Evolutionary conservation across 2,113 vertebrate species (phyloP).

Genomic region (Crotophaga sulcirostris): DNA sequence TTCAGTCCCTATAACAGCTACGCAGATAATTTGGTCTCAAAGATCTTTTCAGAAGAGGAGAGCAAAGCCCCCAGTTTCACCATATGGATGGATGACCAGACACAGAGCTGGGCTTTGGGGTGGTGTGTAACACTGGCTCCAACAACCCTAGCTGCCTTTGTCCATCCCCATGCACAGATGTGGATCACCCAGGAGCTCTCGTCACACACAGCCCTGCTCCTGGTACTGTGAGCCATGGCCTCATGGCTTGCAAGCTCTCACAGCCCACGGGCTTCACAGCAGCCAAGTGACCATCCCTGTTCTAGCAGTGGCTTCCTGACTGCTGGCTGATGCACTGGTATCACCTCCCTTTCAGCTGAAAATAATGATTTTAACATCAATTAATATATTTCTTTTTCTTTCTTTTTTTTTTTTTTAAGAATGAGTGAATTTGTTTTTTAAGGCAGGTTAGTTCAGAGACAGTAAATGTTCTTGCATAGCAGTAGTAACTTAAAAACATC

Average conservation of each 20-base stretch:
- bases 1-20: background rate
- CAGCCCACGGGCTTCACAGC: too few species aligned
- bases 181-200: background rate
- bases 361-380: background rate
- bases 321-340: background rate
- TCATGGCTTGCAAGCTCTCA: background rate
- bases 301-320: background rate
- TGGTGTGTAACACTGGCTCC: background rate
- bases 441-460: background rate
- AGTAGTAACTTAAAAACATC: constrained; percentile 1
- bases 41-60: background rate
- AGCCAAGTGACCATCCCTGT: background rate
- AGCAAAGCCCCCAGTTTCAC: background rate
- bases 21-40: background rate
- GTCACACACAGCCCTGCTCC: background rate
- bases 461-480: background rate
- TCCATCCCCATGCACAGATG: fast-evolving
- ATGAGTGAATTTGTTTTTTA: background rate
- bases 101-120: background rate
- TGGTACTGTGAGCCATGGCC: background rate
- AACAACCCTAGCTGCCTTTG: background rate
- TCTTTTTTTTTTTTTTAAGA: background rate
- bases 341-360: background rate
- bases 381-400: background rate
- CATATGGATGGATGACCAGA: background rate